These are phyloP conservation scores for human (Homo sapiens) DNA, from an alignment of 2,113 vertebrate species.

Conservation along the genomic window DNA sequence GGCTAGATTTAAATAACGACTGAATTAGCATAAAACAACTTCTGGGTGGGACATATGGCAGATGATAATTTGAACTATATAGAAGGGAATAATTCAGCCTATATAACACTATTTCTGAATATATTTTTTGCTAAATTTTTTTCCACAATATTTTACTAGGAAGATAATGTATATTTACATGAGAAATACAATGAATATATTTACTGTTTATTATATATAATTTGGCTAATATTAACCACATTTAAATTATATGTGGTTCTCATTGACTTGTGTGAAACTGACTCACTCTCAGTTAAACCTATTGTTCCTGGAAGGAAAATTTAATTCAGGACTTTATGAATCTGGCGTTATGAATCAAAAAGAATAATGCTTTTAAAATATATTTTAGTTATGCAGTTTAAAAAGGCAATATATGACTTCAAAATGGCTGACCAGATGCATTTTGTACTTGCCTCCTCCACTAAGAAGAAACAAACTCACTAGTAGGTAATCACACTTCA, in stretches of 20 bases:
- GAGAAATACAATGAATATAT: background rate
- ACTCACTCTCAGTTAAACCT: conserved; percentile 34
- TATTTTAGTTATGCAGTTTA: background rate
- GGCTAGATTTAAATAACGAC: background rate
- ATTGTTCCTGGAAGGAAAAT: background rate
- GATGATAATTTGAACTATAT: background rate
- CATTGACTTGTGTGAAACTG: background rate
- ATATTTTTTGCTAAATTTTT: background rate
- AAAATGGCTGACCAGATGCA: background rate
- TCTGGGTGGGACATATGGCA: background rate
- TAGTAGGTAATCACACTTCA: background rate
- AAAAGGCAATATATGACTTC: background rate
- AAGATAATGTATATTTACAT: background rate
- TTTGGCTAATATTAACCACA: background rate
- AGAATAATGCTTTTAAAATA: conserved; percentile 1
- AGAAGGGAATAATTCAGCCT: background rate
- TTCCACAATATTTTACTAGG: background rate
- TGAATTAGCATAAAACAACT: background rate
- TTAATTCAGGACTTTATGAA: conserved; percentile 28
- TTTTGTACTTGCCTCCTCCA: background rate
- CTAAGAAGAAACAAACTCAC: background rate
- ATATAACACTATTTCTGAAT: background rate
- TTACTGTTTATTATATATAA: background rate
- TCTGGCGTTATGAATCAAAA: conserved; percentile 1
- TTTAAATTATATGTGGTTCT: conserved; percentile 47